Evolutionary conservation across 2,797 vertebrate genomes (phyloP).

Genomic region (Glossophaga mutica): DNA sequence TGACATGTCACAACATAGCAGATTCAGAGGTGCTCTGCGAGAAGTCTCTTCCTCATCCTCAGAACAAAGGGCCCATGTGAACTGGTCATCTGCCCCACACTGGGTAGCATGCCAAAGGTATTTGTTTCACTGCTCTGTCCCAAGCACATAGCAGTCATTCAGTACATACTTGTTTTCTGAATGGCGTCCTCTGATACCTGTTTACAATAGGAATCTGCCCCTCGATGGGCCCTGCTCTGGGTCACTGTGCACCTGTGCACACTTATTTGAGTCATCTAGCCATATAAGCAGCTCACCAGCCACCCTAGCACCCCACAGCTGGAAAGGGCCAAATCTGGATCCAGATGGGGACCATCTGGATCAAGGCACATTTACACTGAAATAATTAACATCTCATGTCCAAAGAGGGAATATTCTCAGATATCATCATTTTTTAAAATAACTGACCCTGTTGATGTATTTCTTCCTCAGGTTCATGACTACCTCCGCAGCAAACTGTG

Average conservation of each 20-base stretch:
- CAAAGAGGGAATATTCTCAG: background rate
- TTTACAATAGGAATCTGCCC: background rate
- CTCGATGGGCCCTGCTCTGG: background rate
- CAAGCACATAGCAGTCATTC: background rate
- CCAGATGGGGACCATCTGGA: background rate
- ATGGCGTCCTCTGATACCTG: background rate
- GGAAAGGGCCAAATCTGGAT: background rate
- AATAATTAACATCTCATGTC: background rate
- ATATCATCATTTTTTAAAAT: background rate
- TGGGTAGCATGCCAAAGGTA: background rate
- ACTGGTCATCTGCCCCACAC: background rate
- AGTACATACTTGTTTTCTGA: background rate
- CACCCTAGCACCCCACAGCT: background rate
- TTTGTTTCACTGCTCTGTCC: background rate
- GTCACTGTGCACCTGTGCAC: background rate
- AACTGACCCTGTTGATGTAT: background rate
- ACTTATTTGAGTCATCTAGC: background rate
- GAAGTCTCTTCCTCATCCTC: background rate
- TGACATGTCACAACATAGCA: background rate
- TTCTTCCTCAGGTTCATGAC: slow-evolving; percentile 91
- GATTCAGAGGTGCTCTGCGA: background rate
- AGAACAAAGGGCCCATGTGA: background rate
- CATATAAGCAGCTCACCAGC: background rate
- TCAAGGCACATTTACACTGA: background rate
- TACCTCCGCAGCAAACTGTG: slow-evolving; percentile 98